Percentiles rank a stretch among this genome's conserved stretches.
Evolutionary conservation across 1,140 invertebrate genomes (phyloP).

Genomic region (Teleopsis dalmanni): DNA sequence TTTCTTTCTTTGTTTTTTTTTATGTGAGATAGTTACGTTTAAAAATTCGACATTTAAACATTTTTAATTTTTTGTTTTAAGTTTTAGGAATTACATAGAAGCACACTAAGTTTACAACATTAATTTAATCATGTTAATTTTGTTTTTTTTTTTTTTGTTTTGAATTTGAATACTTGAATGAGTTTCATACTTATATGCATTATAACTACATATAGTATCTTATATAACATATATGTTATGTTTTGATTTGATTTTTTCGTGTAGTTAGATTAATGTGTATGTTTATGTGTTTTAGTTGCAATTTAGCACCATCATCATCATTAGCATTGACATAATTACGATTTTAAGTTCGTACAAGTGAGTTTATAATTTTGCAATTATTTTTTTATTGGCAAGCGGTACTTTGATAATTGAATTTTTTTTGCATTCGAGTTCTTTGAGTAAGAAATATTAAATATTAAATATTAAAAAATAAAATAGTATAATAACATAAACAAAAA

Average conservation of each 20-base stretch:
- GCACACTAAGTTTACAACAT: constrained; percentile 28
- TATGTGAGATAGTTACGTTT: neutral
- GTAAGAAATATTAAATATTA: neutral
- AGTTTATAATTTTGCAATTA: constrained; percentile 2
- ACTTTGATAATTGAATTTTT: constrained; percentile 6
- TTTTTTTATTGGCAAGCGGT: constrained; percentile 4
- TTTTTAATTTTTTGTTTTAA: constrained; percentile 3
- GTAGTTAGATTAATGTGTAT: neutral
- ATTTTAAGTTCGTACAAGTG: constrained; percentile 1
- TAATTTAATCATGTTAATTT: neutral
- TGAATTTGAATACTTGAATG: neutral
- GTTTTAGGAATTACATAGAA: constrained; percentile 23
- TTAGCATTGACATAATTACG: constrained; percentile 1
- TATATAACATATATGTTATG: neutral
- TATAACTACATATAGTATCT: neutral
- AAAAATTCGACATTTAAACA: neutral
- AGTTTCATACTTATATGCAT: neutral
- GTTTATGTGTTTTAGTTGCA: neutral
- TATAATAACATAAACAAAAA: neutral
- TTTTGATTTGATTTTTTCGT: neutral
- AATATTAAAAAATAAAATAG: neutral
- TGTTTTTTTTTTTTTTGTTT: neutral
- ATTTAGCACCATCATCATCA: neutral
- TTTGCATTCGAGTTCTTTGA: neutral
- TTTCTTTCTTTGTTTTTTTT: constrained; percentile 5